phyloP scores from a whole-genome alignment of 2,797 vertebrate genomes.

The Allochrocebus solatus region DNA sequence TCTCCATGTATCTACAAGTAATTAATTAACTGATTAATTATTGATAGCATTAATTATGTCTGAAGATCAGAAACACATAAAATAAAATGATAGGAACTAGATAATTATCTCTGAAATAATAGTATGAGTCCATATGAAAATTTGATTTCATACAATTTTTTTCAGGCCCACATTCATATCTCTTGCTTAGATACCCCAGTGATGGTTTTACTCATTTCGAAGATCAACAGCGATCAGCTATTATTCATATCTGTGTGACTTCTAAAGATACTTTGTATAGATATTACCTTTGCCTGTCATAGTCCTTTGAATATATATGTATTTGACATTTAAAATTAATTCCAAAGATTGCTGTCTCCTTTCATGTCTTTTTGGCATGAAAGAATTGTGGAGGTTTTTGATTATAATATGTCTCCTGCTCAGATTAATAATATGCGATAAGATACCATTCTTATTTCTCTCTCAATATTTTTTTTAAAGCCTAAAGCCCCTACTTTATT shows the following conservation, averaged over 20 bases:
- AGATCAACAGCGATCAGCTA: background rate
- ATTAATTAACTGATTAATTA: background rate
- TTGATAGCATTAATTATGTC: background rate
- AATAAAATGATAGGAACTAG: background rate
- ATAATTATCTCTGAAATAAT: slow-evolving; percentile 25
- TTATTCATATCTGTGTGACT: background rate
- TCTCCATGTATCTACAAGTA: background rate
- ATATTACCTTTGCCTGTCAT: background rate
- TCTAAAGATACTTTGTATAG: background rate
- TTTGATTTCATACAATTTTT: background rate
- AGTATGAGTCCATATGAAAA: background rate
- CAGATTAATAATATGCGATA: background rate
- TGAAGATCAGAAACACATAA: background rate
- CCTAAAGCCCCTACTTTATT: background rate
- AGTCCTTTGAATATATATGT: background rate
- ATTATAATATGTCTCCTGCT: background rate
- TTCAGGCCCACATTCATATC: background rate
- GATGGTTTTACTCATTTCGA: background rate
- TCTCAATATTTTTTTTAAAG: background rate
- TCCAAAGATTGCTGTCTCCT: background rate
- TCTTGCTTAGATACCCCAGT: background rate
- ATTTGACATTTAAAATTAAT: slow-evolving; percentile 1
- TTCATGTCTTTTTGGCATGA: slow-evolving; percentile 19
- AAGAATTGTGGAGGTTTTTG: background rate
- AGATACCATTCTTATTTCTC: background rate